Evolutionary conservation across 1,140 invertebrate species (phyloP).

Genomic region (Lysiphlebus fabarum): DNA sequence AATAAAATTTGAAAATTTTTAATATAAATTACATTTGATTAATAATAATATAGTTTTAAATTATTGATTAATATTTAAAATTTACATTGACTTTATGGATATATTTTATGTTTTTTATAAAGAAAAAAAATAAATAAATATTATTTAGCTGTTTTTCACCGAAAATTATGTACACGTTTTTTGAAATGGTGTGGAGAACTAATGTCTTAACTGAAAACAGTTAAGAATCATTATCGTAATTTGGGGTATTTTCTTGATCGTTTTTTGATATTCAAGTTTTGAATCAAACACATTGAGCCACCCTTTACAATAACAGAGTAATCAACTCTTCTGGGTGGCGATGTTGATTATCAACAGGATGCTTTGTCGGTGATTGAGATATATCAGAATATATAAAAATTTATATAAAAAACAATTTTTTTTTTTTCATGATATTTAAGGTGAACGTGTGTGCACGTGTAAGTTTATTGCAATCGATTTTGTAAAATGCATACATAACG

Average conservation of each 20-base stretch:
- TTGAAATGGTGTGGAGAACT: conserved; percentile 24
- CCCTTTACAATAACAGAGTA: conserved; percentile 30
- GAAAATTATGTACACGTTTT: conserved; percentile 48
- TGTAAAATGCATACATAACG: too few species aligned
- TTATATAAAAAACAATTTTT: neutral
- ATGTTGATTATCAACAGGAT: conserved; percentile 45
- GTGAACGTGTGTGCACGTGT: conserved; percentile 3
- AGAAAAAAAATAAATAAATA: conserved; percentile 12
- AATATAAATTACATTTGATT: too few species aligned
- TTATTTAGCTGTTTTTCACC: conserved; percentile 47
- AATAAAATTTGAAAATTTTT: too few species aligned
- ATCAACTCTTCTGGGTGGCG: conserved; percentile 52
- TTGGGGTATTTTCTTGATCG: conserved; percentile 44
- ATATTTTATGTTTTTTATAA: neutral
- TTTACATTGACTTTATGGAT: neutral
- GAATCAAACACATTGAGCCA: conserved; percentile 1
- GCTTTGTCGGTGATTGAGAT: conserved; percentile 49
- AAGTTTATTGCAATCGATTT: neutral
- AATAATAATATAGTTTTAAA: conserved; percentile 24
- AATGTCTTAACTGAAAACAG: conserved; percentile 56
- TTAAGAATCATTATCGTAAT: conserved; percentile 54
- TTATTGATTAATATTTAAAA: conserved; percentile 47
- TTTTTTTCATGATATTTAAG: conserved; percentile 9
- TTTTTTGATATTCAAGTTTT: conserved; percentile 36
- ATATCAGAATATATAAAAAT: conserved; percentile 33